Percentiles rank a stretch among this genome's conserved stretches.
These are phyloP conservation scores for Circaetus cinerascens DNA, from an alignment of 2,113 vertebrate genomes.

Conservation along the genomic window DNA sequence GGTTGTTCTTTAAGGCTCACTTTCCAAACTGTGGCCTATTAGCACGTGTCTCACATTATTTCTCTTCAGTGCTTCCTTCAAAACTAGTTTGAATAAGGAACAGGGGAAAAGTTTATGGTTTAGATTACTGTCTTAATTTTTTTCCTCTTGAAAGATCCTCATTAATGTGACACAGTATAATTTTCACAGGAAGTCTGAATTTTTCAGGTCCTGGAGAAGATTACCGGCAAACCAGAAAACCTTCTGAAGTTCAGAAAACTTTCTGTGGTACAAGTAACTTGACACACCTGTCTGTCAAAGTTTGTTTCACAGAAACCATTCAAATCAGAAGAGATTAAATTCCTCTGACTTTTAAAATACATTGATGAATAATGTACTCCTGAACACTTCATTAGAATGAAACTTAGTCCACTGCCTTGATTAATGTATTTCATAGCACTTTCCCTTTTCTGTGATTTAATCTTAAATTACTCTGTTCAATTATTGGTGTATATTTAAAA, in stretches of 20 bases:
- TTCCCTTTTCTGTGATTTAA: background rate
- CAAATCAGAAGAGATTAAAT: background rate
- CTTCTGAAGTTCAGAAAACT: background rate
- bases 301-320: background rate
- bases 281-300: background rate
- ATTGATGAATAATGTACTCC: background rate
- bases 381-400: background rate
- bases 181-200: background rate
- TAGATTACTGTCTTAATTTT: background rate
- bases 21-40: background rate
- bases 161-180: background rate
- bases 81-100: no score
- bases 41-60: background rate
- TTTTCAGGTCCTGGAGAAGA: background rate
- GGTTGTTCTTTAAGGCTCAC: background rate
- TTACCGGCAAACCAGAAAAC: background rate
- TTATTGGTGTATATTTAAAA: background rate
- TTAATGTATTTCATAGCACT: background rate
- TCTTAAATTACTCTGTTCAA: background rate
- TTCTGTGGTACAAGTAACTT: background rate
- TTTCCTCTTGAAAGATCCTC: background rate
- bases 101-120: background rate
- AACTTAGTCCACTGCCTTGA: background rate
- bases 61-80: background rate
- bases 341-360: background rate